Evolutionary conservation across 2,113 vertebrate genomes (phyloP).

Genomic region (Himantopus leucocephalus): DNA sequence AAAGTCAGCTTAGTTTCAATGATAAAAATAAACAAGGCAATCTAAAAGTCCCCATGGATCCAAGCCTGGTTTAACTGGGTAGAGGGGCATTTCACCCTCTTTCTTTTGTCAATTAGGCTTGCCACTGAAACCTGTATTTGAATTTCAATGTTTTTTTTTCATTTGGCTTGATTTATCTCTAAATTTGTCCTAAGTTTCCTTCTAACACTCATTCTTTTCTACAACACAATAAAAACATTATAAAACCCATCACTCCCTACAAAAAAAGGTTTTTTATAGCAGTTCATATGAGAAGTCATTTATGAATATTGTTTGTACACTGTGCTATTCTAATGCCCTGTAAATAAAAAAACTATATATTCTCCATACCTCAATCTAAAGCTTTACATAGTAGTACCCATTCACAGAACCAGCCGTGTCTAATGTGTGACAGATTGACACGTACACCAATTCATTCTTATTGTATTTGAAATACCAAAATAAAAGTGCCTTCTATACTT

Average conservation of each 20-base stretch:
- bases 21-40: constrained; percentile 29
- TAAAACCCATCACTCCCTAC: not conserved
- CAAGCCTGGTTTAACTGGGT: not conserved
- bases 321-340: not conserved
- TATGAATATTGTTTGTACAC: not conserved
- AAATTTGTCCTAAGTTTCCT: not conserved
- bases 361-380: not conserved
- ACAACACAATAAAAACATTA: not conserved
- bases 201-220: not conserved
- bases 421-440: not conserved
- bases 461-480: constrained; percentile 26
- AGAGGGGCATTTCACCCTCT: not conserved
- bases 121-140: not conserved
- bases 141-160: not conserved
- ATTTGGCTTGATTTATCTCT: not conserved
- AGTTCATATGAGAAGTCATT: not conserved
- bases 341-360: not conserved
- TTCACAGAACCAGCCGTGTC: not conserved
- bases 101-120: not conserved
- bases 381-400: not conserved
- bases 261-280: not conserved
- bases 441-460: not conserved
- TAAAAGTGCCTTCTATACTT: constrained; percentile 1
- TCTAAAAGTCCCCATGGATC: not conserved
- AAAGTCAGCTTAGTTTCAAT: not conserved